Evolutionary conservation across 1,140 invertebrate genomes (phyloP), one percentile per base, ranked within the genome.

Genomic region (Drosophila leontia): DNA sequence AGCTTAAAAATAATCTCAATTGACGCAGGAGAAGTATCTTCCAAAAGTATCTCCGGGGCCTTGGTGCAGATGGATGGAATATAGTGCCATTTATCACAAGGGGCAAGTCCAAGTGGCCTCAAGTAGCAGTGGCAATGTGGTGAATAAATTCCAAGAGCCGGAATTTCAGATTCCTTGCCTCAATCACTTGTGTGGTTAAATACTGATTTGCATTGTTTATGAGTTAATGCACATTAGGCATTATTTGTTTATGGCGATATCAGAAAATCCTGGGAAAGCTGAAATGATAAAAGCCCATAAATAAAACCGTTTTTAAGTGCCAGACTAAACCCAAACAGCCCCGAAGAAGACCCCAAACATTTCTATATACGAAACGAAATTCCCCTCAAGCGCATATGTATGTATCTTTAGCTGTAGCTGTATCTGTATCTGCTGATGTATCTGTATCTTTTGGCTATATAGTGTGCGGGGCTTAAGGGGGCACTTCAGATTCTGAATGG

Each of bases 121-220:
- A 78, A 78, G 75, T 78, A 56, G 32, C 51, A 50, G 53, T 42
- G 74, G 82, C 82, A 86, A 86, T 88, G 84, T 87, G 84, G 67
- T 67, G 50, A 48, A 75, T 78, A 56, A 55, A 59, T 60, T 72
- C 58, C 55, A 58, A 74, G 62, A 70, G 51, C 39, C 67, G 45
- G 51, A 29, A 29, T 29, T 29, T 29, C 6, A 29, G 26, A 53
- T 76, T 68, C 58, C 56, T 64, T 78, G 11, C 45, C 70, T 71
- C 75, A 62, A 79, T 86, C 78, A 75, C 64, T 75, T 79, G 82
- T 69, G 53, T 69, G 53, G 60, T 88, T 84, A 84, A 87, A 86
- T 88, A 80, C 78, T 88, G 78, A 83, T 87, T 87, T 69, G 75
- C 77, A 80, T 86, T 85, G 76, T 86, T 86, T 77, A 82, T 76